Percentiles rank a stretch among this genome's conserved stretches.
Evolutionary conservation across 2,113 vertebrate genomes (phyloP).

Genomic region (Hyperopisus bebe): DNA sequence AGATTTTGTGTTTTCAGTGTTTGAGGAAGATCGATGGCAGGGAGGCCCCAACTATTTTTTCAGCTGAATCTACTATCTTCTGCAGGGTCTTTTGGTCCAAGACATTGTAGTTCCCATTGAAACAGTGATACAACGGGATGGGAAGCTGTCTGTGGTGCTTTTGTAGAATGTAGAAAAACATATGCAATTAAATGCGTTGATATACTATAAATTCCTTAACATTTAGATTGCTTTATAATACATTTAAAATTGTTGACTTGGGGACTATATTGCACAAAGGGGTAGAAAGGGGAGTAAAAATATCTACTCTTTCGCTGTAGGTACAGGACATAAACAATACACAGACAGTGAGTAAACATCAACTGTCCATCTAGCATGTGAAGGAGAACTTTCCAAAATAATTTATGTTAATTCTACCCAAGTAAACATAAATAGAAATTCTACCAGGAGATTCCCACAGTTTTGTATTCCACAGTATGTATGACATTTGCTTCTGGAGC

Average conservation of each 20-base stretch:
- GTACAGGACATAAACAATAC: background rate
- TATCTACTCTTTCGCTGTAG: background rate
- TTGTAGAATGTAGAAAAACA: background rate
- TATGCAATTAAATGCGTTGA: background rate
- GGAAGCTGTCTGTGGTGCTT: background rate
- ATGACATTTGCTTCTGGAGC: background rate
- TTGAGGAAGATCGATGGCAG: background rate
- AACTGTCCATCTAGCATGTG: background rate
- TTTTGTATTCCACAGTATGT: background rate
- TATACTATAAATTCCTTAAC: background rate
- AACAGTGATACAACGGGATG: background rate
- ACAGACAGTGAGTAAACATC: background rate
- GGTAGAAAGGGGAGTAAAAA: background rate
- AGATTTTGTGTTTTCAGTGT: background rate
- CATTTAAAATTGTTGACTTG: background rate
- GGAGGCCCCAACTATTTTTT: background rate
- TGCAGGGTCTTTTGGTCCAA: background rate
- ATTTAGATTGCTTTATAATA: background rate
- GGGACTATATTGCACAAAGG: background rate
- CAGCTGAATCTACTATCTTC: background rate
- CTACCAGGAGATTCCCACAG: background rate
- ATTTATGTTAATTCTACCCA: background rate
- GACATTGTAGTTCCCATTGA: background rate
- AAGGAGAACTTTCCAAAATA: background rate
- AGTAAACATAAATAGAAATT: background rate